Evolutionary conservation across 2,797 vertebrate species (phyloP).

Genomic region (Neosilurus mollespiculum): DNA sequence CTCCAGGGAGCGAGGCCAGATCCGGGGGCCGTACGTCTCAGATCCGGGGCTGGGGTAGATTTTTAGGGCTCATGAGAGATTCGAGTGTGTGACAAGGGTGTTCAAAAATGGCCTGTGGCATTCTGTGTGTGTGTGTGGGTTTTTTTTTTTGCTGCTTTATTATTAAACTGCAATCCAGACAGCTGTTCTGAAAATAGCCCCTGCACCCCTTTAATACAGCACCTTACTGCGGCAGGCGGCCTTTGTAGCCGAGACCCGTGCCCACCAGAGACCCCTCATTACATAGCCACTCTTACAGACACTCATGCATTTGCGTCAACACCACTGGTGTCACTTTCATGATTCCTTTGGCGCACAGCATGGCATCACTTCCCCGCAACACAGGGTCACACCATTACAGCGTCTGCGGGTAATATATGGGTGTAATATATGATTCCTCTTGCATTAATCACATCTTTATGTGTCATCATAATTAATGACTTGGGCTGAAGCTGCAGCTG

Average conservation of each 20-base stretch:
- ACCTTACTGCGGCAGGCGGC: conserved; percentile 32
- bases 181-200: conserved; percentile 69
- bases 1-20: conserved; percentile 55
- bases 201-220: conserved; percentile 49
- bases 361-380: conserved; percentile 47
- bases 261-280: conserved; percentile 61
- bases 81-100: conserved; percentile 43
- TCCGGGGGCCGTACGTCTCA: conserved; percentile 58
- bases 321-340: conserved; percentile 57
- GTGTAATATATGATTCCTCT: conserved; percentile 41
- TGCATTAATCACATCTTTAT: conserved; percentile 61
- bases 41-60: conserved; percentile 59
- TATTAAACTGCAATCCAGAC: conserved; percentile 75
- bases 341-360: conserved; percentile 46
- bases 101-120: conserved; percentile 19
- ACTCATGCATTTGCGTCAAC: conserved; percentile 33
- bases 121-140: conserved; percentile 28
- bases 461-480: conserved; percentile 69
- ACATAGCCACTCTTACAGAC: conserved; percentile 37
- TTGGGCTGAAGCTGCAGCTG: conserved; percentile 70
- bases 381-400: conserved; percentile 24
- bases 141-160: conserved; percentile 51
- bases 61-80: conserved; percentile 52
- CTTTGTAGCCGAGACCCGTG: conserved; percentile 52
- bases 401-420: conserved; percentile 43